phyloP scores from a whole-genome alignment of 2,888 invertebrate species.

The Drosophila mimetica region DNA sequence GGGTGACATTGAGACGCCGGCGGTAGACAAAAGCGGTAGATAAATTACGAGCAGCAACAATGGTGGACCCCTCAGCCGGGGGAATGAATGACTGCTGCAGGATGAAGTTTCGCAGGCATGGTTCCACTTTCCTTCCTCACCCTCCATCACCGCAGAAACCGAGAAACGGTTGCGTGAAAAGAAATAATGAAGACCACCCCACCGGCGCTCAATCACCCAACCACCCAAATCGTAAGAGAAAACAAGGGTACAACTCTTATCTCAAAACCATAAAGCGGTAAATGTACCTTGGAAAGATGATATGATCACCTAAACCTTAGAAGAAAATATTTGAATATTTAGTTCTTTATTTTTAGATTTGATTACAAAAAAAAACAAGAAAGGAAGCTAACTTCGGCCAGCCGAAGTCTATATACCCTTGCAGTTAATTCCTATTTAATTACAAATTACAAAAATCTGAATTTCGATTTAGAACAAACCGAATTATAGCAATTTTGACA shows the following conservation, averaged over 20 bases:
- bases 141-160: conserved; percentile 10
- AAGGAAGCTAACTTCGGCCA: too few relatives aligned
- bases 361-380: too few relatives aligned
- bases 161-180: conserved; percentile 50
- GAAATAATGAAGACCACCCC: conserved; percentile 57
- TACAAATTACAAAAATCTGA: too few relatives aligned
- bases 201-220: conserved; percentile 10
- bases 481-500: too few relatives aligned
- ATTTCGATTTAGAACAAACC: too few relatives aligned
- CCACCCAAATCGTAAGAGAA: conserved; percentile 1
- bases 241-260: background rate
- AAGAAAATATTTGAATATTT: too few relatives aligned
- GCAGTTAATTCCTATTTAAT: too few relatives aligned
- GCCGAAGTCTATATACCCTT: too few relatives aligned
- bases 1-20: conserved; percentile 44
- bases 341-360: too few relatives aligned
- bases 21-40: conserved; percentile 57
- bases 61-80: conserved; percentile 38
- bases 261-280: background rate
- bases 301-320: too few relatives aligned
- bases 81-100: conserved; percentile 48
- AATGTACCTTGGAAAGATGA: background rate
- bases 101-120: conserved; percentile 46
- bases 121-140: conserved; percentile 18
- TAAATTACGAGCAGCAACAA: conserved; percentile 51